A percentile compares a stretch with the other conserved stretches of the same genome.
Evolutionary conservation across 2,888 invertebrate species (phyloP).

Genomic region (Leistus spinibarbis): DNA sequence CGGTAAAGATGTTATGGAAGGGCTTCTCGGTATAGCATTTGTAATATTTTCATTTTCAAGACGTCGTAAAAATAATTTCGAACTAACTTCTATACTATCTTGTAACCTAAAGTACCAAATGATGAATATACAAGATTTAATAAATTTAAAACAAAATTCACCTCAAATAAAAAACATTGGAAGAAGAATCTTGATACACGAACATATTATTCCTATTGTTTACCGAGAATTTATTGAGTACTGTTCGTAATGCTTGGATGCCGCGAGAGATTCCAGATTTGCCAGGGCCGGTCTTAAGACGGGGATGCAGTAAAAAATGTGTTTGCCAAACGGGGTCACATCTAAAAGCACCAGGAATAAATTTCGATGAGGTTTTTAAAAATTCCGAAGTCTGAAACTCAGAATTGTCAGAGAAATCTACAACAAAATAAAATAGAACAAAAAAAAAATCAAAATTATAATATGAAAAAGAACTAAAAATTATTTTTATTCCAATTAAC

Average conservation of each 20-base stretch:
- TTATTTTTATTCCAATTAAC: background rate
- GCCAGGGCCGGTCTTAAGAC: constrained; percentile 69
- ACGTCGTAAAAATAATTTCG: constrained; percentile 48
- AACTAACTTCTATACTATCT: constrained; percentile 53
- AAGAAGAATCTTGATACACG: constrained; percentile 70
- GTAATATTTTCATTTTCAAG: constrained; percentile 51
- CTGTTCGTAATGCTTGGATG: constrained; percentile 68
- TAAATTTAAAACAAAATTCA: constrained; percentile 42
- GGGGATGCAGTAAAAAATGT: constrained; percentile 71
- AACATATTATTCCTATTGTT: constrained; percentile 78
- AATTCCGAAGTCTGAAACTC: constrained; percentile 51
- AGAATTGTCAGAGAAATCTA: background rate
- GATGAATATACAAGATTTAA: constrained; percentile 22
- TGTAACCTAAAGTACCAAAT: constrained; percentile 52
- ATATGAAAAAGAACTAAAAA: constrained; percentile 5
- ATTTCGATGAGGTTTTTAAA: constrained; percentile 57
- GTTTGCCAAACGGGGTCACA: constrained; percentile 77
- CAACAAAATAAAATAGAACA: background rate
- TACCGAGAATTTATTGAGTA: constrained; percentile 72
- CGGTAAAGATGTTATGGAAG: constrained; percentile 60
- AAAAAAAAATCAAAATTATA: background rate
- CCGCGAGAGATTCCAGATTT: constrained; percentile 66
- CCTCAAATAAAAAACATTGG: constrained; percentile 66
- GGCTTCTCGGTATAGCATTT: constrained; percentile 58
- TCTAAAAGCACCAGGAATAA: constrained; percentile 71